Evolutionary conservation across 2,888 invertebrate genomes (phyloP).

Genomic region (Phalera bucephala): DNA sequence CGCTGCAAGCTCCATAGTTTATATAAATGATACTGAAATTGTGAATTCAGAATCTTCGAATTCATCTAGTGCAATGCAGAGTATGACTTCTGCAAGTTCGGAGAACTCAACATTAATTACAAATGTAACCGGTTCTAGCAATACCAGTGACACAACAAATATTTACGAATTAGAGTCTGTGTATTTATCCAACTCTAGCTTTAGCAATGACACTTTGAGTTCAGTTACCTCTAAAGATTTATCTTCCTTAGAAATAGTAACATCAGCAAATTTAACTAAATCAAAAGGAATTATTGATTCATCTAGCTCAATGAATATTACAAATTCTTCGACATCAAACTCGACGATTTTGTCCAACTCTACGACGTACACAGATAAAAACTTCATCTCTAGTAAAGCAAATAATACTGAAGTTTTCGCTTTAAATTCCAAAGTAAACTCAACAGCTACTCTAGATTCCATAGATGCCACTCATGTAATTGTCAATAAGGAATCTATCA

Average conservation of each 20-base stretch:
- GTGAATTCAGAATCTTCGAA: neutral
- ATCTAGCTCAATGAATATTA: neutral
- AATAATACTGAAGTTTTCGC: neutral
- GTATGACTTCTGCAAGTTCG: neutral
- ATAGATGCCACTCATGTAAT: neutral
- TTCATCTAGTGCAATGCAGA: neutral
- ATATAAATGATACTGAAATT: neutral
- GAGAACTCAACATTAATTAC: neutral
- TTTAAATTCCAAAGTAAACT: neutral
- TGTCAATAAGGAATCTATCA: neutral
- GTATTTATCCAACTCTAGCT: neutral
- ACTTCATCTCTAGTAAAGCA: neutral
- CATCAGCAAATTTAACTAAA: neutral
- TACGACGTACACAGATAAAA: neutral
- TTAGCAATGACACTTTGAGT: neutral
- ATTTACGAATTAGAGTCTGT: neutral
- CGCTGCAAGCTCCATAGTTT: neutral
- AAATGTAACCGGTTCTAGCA: neutral
- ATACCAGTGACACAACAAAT: neutral
- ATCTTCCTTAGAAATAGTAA: neutral
- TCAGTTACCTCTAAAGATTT: neutral
- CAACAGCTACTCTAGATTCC: neutral
- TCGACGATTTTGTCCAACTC: neutral
- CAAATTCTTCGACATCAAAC: neutral
- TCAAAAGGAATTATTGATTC: neutral